Base-by-base conservation (phyloP, 2,888 invertebrate species). In the Electrophaes corylata region DNA sequence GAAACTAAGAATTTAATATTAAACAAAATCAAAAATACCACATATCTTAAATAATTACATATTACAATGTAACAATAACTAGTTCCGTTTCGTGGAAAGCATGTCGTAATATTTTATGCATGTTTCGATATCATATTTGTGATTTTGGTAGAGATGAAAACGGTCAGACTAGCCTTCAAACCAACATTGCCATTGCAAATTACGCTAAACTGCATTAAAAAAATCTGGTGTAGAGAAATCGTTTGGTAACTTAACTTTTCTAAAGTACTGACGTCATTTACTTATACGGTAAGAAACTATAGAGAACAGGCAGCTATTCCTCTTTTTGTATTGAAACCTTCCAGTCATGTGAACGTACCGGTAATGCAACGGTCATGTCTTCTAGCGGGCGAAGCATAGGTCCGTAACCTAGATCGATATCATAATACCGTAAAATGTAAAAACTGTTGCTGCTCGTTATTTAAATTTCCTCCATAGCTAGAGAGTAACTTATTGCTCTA, bases 401-500 rank as follows among this genome's bases (percentile, higher is more conserved):
- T 29, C 48, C 18, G 31, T 64, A 60, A 47, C 59, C 54, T 44
- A 57, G 49, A 55, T 57, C n/a, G 20, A 40, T 59, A 57, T 55
- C 41, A 45, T 41, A 35, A 37, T 61, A 54, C 62, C 57, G 56
- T 61, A 59, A 54, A 58, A 43, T 45, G 49, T 18, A 35, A 46
- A 53, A 47, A 60, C 50, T 35, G 40, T 56, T 35, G 45, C 39
- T 40, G 40, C 14, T 47, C 18, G 39, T 20, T 48, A 49, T 43
- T 55, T 19, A 37, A 48, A 39, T 49, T 39, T 20, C 31, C 45
- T 48, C 10, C n/a, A n/a, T n/a, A n/a, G n/a, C n/a, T 45, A 26
- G 29, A 44, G 33, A 23, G 46, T 63, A 49, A 60, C 60, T 58
- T 51, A 51, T 58, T 60, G 56, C 59, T 58, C 55, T 47, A 58